Base-by-base conservation (phyloP, 2,113 vertebrate genomes). In the Enhydra lutris region DNA sequence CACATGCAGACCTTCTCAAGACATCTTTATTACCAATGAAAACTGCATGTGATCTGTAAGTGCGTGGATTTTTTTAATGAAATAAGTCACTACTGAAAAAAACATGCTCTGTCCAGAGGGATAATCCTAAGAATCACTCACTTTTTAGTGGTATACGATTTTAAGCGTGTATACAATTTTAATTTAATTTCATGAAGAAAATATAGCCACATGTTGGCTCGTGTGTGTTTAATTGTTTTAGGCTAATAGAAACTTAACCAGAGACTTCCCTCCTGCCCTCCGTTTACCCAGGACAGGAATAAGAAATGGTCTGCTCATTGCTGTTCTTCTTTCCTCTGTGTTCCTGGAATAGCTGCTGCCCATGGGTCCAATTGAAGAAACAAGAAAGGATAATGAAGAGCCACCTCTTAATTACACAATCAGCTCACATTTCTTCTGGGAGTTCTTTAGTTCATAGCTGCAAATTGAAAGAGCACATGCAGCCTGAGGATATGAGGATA, bases 311-410 rank as follows among this genome's bases (percentile, higher is more conserved):
- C n/a, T 63, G n/a, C 21, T 76, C 82, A 31, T 57, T 85, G 34
- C 63, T 86, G 88, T 76, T 82, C 42, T 90, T 82, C n/a, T 89
- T 96, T 76, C 29, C 24, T 88, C 57, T 47, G 0, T 90, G 69
- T 20, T 95, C 61, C 92, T 90, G 12, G 69, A 97, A 81, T 50
- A 95, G 80, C 90, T 78, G 36, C 96, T 73, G 47, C 95, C 96
- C 87, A 61, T 55, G 97, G 95, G 97, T 97, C 95, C 97, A 96
- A 92, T 96, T 97, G 93, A 96, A 86, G 76, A 93, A 84, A 52
- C 29, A 73, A 81, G 96, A 87, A 93, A 50, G 69, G 24, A 79
- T 92, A 98, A 97, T 91, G 96, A 97, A 96, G 87, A 97, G 52
- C 57, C 57, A 88, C 84, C 69, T 95, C 71, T 97, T 97, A 96